Evolutionary conservation across 2,797 vertebrate species (phyloP).

Genomic region (Tapera naevia): DNA sequence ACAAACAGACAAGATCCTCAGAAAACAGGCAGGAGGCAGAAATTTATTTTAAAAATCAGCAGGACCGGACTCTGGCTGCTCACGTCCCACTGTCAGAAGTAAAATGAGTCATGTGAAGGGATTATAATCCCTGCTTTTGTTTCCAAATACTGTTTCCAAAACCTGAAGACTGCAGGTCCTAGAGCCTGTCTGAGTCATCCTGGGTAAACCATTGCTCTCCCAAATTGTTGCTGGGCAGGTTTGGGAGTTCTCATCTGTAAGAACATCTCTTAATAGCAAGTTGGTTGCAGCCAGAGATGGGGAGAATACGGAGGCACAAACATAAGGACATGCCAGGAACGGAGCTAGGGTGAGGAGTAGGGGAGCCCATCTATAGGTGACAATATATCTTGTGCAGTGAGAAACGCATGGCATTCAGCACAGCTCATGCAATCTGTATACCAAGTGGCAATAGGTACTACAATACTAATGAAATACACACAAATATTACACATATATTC

Average conservation of each 20-base stretch:
- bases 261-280: not conserved
- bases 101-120: not conserved
- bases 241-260: not conserved
- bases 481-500: not conserved
- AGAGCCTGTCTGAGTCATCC: not conserved
- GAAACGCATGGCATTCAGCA: not conserved
- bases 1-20: not conserved
- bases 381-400: not conserved
- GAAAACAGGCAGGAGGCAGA: not conserved
- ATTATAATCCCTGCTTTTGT: not conserved
- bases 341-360: not conserved
- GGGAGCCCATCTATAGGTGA: not conserved
- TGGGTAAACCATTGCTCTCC: not conserved
- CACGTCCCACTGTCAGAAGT: not conserved
- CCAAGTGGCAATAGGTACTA: not conserved
- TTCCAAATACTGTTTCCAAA: not conserved
- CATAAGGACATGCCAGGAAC: not conserved
- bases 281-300: not conserved
- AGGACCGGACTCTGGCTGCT: not conserved
- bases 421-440: not conserved
- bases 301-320: not conserved
- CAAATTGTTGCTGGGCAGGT: not conserved
- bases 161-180: not conserved
- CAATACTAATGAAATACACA: not conserved
- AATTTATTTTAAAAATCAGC: not conserved